Conservation (phyloP, 2,797 vertebrate genomes). For the Sebastes trivittatus region DNA sequence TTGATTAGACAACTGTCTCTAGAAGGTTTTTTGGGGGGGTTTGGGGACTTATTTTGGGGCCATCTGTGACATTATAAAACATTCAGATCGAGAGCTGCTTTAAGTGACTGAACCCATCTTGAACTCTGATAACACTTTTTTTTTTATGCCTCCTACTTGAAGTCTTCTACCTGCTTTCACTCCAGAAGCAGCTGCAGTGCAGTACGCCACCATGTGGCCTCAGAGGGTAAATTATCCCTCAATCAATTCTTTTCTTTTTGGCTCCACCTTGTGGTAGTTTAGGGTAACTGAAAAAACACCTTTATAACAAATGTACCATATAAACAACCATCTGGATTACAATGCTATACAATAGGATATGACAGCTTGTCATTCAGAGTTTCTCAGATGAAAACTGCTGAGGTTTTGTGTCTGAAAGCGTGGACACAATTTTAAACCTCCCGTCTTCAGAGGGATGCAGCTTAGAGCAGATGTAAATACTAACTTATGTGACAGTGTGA, state of each 20-base stretch:
- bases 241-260: slow-evolving; percentile 71
- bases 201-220: slow-evolving; percentile 62
- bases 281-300: slow-evolving; percentile 11
- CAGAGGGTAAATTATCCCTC: neutral
- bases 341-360: neutral
- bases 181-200: slow-evolving; percentile 9
- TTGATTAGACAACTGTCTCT: slow-evolving; percentile 46
- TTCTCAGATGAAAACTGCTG: neutral
- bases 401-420: neutral
- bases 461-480: neutral
- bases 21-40: slow-evolving; percentile 30
- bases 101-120: slow-evolving; percentile 8
- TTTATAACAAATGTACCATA: neutral
- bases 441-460: neutral
- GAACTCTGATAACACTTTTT: slow-evolving; percentile 1
- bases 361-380: neutral
- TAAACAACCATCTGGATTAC: neutral
- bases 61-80: slow-evolving; percentile 33
- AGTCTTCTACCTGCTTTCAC: slow-evolving; percentile 57
- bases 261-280: slow-evolving; percentile 77
- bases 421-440: neutral
- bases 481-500: neutral
- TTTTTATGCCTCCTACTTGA: slow-evolving; percentile 9
- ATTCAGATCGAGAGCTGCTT: slow-evolving; percentile 15
- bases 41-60: slow-evolving; percentile 23